Evolutionary conservation across 2,797 vertebrate species (phyloP).

Genomic region (Fistularia commersonii): DNA sequence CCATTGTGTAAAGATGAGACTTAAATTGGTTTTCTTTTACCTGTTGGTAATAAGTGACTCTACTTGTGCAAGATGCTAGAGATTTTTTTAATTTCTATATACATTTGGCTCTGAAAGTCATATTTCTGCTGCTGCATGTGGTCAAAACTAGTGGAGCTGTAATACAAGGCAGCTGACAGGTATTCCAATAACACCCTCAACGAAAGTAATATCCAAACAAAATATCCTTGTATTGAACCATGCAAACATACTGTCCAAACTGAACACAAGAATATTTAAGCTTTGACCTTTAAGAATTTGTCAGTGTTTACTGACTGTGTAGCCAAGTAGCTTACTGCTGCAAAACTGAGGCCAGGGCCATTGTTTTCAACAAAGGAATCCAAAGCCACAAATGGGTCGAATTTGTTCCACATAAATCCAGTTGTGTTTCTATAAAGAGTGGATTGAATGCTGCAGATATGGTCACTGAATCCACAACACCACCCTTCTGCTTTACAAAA

Average conservation of each 20-base stretch:
- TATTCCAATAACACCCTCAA: slow-evolving; percentile 23
- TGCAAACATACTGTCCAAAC: slow-evolving; percentile 28
- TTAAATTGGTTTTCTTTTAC: too few species aligned
- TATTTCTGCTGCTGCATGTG: slow-evolving; percentile 6
- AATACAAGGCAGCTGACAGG: slow-evolving; percentile 30
- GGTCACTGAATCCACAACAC: slow-evolving; percentile 22
- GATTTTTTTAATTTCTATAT: too few species aligned
- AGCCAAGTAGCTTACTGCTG: slow-evolving; percentile 49
- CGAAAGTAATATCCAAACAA: slow-evolving; percentile 21
- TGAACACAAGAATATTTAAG: slow-evolving; percentile 42
- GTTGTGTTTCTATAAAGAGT: slow-evolving; percentile 47
- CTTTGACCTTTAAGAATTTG: slow-evolving; percentile 59
- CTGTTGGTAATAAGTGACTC: too few species aligned
- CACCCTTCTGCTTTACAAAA: slow-evolving; percentile 13
- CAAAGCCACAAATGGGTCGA: slow-evolving; percentile 38
- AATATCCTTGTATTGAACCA: slow-evolving; percentile 13
- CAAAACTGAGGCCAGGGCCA: slow-evolving; percentile 42
- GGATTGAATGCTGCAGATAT: slow-evolving; percentile 38
- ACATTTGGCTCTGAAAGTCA: too few species aligned
- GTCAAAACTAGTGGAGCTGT: slow-evolving; percentile 25
- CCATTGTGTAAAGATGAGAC: too few species aligned
- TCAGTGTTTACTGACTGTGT: slow-evolving; percentile 33
- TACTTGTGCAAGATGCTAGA: too few species aligned
- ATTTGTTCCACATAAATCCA: slow-evolving; percentile 60
- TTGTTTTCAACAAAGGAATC: slow-evolving; percentile 45